These are phyloP conservation scores for Aldrovandia affinis DNA, from an alignment of 2,797 vertebrate species.

Conservation along the genomic window DNA sequence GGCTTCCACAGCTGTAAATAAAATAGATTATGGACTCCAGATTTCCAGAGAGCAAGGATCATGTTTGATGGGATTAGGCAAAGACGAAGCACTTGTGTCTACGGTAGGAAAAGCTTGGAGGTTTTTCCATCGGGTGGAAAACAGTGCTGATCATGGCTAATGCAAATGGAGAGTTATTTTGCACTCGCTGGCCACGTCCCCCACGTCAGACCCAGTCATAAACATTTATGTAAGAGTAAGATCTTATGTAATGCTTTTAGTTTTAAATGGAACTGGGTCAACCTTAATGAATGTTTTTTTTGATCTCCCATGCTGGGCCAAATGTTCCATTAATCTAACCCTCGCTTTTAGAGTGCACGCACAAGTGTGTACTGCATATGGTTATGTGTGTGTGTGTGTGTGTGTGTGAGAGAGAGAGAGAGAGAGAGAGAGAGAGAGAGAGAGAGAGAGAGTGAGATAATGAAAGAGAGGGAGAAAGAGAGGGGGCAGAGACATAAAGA, in stretches of 20 bases:
- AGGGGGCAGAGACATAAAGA: too few species aligned
- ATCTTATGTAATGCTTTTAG: constrained; percentile 21
- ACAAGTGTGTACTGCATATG: background rate
- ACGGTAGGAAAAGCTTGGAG: background rate
- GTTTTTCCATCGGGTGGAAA: background rate
- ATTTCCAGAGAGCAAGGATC: constrained; percentile 11
- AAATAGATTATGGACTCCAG: constrained; percentile 47
- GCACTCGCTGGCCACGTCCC: background rate
- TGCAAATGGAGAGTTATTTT: background rate
- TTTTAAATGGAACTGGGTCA: constrained; percentile 27
- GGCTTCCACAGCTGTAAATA: constrained; percentile 37
- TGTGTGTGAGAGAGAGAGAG: background rate
- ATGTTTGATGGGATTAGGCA: background rate
- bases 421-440: too few species aligned
- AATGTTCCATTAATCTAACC: background rate
- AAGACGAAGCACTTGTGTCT: background rate
- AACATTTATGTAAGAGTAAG: background rate
- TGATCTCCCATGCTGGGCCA: background rate
- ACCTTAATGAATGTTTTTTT: constrained; percentile 3
- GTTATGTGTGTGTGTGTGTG: background rate
- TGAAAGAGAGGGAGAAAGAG: too few species aligned
- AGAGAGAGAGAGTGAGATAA: too few species aligned
- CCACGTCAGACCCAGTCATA: background rate
- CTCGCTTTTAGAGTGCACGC: background rate
- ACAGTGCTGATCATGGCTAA: background rate